Evolutionary conservation across 2,888 invertebrate species (phyloP).

Genomic region (Rotaria socialis): DNA sequence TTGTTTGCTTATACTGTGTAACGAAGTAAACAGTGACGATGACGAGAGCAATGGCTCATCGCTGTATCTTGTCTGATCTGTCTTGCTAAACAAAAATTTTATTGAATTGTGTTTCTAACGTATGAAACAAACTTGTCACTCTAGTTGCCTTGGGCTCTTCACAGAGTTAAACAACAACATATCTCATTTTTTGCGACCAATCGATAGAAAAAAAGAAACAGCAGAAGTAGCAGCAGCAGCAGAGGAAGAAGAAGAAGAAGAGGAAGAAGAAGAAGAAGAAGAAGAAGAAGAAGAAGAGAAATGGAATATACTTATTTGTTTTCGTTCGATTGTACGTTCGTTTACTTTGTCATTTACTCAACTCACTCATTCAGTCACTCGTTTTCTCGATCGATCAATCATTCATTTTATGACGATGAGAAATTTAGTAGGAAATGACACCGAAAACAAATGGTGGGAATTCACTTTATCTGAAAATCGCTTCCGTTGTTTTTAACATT

Average conservation of each 20-base stretch:
- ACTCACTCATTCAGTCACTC: not conserved
- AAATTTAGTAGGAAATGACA: conserved; percentile 5
- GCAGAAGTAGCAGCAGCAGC: not conserved
- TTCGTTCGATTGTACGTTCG: not conserved
- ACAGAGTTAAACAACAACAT: not conserved
- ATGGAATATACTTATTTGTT: not conserved
- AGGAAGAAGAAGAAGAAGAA: too few relatives aligned
- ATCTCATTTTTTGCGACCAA: not conserved
- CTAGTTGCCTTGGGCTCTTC: not conserved
- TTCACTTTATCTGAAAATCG: conserved; percentile 8
- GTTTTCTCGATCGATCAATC: conserved; percentile 4
- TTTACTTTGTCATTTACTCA: not conserved
- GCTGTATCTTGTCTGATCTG: not conserved
- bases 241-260: not conserved
- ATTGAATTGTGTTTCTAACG: not conserved
- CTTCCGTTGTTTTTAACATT: not conserved
- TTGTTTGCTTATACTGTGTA: not conserved
- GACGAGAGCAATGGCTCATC: not conserved
- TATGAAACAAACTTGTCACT: not conserved
- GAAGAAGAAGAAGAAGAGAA: too few relatives aligned
- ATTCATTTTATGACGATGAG: not conserved
- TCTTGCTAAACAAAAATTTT: not conserved
- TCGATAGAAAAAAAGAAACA: not conserved
- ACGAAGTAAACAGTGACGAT: not conserved
- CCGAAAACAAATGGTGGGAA: conserved; percentile 21